phyloP scores from a whole-genome alignment of 2,113 vertebrate genomes.

The Otocyon megalotis region DNA sequence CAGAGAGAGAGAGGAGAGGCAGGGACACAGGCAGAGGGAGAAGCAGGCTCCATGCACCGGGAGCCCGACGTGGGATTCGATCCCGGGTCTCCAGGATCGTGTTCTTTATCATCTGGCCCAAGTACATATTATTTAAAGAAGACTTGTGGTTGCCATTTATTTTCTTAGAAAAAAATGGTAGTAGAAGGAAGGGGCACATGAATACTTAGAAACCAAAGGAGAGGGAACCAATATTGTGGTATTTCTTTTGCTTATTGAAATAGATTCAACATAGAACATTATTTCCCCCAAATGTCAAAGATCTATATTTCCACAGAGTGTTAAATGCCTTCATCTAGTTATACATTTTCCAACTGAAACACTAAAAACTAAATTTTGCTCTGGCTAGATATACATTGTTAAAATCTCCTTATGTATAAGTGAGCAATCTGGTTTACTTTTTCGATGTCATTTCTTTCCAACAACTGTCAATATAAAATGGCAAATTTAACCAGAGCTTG shows the following conservation, averaged over 20 bases:
- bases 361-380: background rate
- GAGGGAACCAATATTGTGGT: fast-evolving
- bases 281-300: background rate
- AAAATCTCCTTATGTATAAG: background rate
- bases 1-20: too few species aligned
- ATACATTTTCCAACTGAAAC: background rate
- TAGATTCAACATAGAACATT: background rate
- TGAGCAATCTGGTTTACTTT: background rate
- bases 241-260: background rate
- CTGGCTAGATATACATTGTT: background rate
- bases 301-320: background rate
- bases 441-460: background rate
- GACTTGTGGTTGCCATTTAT: background rate
- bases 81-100: too few species aligned
- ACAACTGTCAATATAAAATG: background rate
- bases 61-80: too few species aligned
- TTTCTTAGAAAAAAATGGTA: background rate
- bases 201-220: background rate
- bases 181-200: background rate
- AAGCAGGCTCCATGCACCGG: too few species aligned
- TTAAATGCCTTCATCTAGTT: background rate
- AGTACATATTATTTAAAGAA: background rate
- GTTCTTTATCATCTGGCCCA: background rate
- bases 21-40: too few species aligned
- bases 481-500: background rate